A percentile compares a stretch with the other conserved stretches of the same genome.
These are phyloP conservation scores for Zaprionus camerounensis DNA, from an alignment of 1,140 invertebrate species.

Conservation along the genomic window DNA sequence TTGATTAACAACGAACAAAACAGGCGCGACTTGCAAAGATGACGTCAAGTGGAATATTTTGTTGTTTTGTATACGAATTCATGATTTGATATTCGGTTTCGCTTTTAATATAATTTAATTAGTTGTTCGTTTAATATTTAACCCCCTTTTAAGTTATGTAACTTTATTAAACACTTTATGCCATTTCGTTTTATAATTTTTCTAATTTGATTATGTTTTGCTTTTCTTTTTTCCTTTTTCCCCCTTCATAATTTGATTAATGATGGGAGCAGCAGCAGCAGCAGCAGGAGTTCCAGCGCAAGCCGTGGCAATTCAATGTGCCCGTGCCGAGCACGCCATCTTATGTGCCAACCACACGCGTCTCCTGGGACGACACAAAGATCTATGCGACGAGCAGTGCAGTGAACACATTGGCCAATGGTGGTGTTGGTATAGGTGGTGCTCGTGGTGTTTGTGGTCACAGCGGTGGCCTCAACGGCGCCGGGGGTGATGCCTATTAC, in stretches of 20 bases:
- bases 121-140: background rate
- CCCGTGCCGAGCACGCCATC: constrained; percentile 79
- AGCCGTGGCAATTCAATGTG: constrained; percentile 78
- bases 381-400: constrained; percentile 65
- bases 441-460: constrained; percentile 17
- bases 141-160: background rate
- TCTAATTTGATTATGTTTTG: constrained; percentile 23
- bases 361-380: constrained; percentile 83
- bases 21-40: background rate
- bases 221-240: background rate
- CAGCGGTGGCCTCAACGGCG: constrained; percentile 27
- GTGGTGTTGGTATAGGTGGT: background rate
- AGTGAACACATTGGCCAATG: constrained; percentile 20
- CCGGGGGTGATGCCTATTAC: constrained; percentile 71
- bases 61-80: background rate
- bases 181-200: constrained; percentile 44
- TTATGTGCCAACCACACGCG: constrained; percentile 80
- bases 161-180: constrained; percentile 10
- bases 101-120: background rate
- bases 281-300: constrained; percentile 63
- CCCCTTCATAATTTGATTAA: constrained; percentile 27
- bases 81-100: background rate
- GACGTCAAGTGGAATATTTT: constrained; percentile 12
- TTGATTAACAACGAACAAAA: too few relatives aligned
- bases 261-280: background rate